These are phyloP conservation scores for Clarias fuscus DNA, from an alignment of 2,797 vertebrate genomes.

Conservation along the genomic window DNA sequence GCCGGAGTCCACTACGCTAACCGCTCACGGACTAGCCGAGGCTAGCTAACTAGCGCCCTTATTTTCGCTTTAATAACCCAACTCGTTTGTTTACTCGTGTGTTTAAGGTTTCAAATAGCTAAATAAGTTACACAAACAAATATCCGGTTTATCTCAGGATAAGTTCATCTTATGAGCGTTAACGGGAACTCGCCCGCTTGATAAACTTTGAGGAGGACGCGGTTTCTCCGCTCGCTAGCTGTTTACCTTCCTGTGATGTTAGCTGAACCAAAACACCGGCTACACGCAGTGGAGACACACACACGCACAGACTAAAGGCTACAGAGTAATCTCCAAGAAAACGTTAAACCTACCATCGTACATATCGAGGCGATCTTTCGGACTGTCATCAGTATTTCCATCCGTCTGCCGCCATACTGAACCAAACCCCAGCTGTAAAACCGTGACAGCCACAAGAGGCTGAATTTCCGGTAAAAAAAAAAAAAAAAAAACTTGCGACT, in stretches of 20 bases:
- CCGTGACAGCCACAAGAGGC: slow-evolving; percentile 75
- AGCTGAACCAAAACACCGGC: slow-evolving; percentile 41
- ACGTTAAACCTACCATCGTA: slow-evolving; percentile 85
- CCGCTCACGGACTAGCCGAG: neutral
- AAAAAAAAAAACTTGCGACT: slow-evolving; percentile 37
- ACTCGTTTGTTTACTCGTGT: neutral
- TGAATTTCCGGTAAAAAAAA: slow-evolving; percentile 68
- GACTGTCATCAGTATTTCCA: slow-evolving; percentile 95
- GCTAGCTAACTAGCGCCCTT: neutral
- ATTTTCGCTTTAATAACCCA: neutral
- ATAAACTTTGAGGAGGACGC: slow-evolving; percentile 41
- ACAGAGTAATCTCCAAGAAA: neutral
- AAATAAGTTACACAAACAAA: neutral
- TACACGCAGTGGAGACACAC: neutral
- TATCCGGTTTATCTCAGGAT: neutral
- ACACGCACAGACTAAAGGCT: neutral
- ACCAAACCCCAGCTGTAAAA: slow-evolving; percentile 78
- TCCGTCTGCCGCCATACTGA: slow-evolving; percentile 85
- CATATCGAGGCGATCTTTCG: slow-evolving; percentile 95
- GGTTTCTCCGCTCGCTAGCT: slow-evolving; percentile 32
- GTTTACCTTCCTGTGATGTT: slow-evolving; percentile 18
- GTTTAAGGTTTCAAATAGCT: neutral
- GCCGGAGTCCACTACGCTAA: neutral
- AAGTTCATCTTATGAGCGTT: neutral
- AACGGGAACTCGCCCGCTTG: neutral